Base-by-base conservation (phyloP, 2,888 invertebrate species). In the Eulithis testata region DNA sequence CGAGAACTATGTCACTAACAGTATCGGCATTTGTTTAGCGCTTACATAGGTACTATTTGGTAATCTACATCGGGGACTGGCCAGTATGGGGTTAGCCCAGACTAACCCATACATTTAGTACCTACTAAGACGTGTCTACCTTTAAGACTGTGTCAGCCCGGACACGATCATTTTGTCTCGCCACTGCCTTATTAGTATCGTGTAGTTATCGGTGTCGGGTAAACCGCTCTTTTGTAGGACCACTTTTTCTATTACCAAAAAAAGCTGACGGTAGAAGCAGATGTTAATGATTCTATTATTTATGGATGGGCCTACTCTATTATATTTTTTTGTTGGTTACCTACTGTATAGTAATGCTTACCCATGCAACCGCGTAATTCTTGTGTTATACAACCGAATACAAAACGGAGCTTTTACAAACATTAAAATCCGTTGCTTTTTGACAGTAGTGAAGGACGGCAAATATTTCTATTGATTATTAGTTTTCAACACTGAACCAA, bases 271-370 rank as follows among this genome's bases (percentile, higher is more conserved):
- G 87, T 88, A 86, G 82, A 68, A 88, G 89, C 92, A 92, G 91
- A 91, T 92, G 92, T 87, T 92, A 92, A 92, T 92, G 91, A 91
- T 91, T 90, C 89, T 90, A 91, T 92, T 92, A 92, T 91, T 92
- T 92, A 92, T 91, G 90, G 81, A 77, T 78, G 80, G 78, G 80
- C 78, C 82, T 84, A 74, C 76, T 82, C 86, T 85, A 85, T 86
- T 86, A 86, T 82, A 76, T 80, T 73, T 73, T 73, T 73, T 73
- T 76, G 70, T 73, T 69, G 72, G 70, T 66, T 63, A 69, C 74
- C 73, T 69, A 71, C 68, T 70, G 64, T 62, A 66, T 68, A 63
- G 68, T 66, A 70, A 76, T 69, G 75, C 63, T 75, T 73, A 72
- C 63, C 74, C 70, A n/a, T n/a, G n/a, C n/a, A 70, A 63, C 65